Conservation (phyloP, 2,888 invertebrate species). For the Tenodera sinensis region DNA sequence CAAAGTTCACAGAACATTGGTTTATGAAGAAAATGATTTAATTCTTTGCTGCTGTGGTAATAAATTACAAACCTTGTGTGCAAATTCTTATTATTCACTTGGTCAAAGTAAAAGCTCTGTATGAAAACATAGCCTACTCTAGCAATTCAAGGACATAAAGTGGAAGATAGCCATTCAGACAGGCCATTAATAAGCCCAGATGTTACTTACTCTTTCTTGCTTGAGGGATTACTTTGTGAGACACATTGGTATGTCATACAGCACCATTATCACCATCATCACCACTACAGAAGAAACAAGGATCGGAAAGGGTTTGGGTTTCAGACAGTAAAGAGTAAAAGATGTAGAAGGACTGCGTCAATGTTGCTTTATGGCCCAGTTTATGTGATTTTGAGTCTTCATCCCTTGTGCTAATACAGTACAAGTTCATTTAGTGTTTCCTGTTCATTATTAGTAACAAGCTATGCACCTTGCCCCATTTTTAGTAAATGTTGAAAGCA, state of each 20-base stretch:
- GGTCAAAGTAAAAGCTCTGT: not conserved
- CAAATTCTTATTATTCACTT: too few species aligned
- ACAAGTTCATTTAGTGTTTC: not conserved
- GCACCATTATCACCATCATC: not conserved
- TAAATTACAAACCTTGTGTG: too few species aligned
- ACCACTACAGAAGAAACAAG: not conserved
- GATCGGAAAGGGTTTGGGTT: not conserved
- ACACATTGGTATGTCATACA: not conserved
- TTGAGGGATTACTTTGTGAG: not conserved
- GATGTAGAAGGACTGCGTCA: not conserved
- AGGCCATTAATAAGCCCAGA: not conserved
- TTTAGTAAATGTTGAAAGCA: not conserved
- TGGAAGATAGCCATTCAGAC: not conserved
- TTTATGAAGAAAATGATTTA: too few species aligned
- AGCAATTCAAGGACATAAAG: not conserved
- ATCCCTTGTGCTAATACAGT: not conserved
- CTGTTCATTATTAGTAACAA: not conserved
- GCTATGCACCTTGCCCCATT: not conserved
- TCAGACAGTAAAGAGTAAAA: not conserved
- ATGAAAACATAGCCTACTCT: not conserved
- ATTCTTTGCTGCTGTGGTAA: too few species aligned
- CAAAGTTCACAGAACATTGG: too few species aligned
- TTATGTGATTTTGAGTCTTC: not conserved
- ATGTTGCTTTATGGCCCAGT: not conserved
- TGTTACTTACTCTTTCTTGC: not conserved